Percentiles rank a stretch among this genome's conserved stretches.
Conservation (phyloP, 2,797 vertebrate species). For the Mionectes olivaceus region DNA sequence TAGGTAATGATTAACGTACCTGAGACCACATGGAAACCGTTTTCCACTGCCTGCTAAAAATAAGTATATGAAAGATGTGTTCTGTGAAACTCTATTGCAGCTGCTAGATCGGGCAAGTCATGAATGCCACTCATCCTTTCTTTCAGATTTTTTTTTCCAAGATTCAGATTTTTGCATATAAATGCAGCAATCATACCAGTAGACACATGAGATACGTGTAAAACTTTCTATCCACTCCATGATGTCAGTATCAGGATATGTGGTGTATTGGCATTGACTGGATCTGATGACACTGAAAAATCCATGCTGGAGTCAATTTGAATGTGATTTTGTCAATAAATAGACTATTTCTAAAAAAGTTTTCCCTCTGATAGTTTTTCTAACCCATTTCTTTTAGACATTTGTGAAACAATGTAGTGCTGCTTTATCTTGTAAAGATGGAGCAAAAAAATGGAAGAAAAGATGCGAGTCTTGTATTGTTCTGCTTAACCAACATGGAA, state of each 20-base stretch:
- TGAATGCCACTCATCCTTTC: fast-evolving
- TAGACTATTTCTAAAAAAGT: neutral
- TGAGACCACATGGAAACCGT: neutral
- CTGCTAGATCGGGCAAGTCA: neutral
- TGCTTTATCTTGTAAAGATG: neutral
- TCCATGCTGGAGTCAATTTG: neutral
- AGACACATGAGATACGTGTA: neutral
- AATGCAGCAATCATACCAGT: neutral
- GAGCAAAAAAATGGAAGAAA: neutral
- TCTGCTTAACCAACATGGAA: neutral
- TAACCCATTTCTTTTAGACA: neutral
- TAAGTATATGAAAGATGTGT: fast-evolving
- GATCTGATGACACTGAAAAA: neutral
- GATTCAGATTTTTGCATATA: neutral
- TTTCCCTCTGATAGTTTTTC: neutral
- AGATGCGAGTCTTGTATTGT: neutral
- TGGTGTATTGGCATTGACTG: neutral
- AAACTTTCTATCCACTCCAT: neutral
- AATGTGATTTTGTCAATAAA: neutral
- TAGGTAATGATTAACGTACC: neutral
- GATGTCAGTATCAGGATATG: neutral
- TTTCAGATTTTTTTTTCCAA: neutral
- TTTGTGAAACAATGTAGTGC: neutral
- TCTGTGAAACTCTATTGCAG: neutral
- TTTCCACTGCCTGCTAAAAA: neutral